Evolutionary conservation across 2,888 invertebrate genomes (phyloP).

Genomic region (Agelastica alni): DNA sequence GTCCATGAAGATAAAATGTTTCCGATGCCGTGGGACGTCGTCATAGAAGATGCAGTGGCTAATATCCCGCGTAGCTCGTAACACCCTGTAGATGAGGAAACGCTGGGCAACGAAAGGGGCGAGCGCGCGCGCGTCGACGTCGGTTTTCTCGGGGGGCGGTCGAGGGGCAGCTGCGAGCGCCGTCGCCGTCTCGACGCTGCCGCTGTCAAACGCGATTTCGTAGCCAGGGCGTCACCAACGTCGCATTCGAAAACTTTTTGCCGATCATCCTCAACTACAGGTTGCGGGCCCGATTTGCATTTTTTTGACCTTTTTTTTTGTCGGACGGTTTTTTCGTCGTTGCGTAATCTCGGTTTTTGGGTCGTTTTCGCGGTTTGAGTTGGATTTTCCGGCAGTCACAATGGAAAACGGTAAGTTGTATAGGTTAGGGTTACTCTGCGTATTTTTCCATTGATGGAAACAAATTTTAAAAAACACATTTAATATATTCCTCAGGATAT

Average conservation of each 20-base stretch:
- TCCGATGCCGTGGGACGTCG: too few relatives aligned
- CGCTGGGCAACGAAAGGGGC: conserved; percentile 35
- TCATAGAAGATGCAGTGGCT: too few relatives aligned
- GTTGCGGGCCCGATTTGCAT: neutral
- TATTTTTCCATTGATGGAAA: neutral
- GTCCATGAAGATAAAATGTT: too few relatives aligned
- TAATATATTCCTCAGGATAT: too few relatives aligned
- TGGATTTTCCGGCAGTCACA: conserved; percentile 14
- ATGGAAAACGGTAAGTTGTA: conserved; percentile 28
- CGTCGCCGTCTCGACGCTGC: conserved; percentile 46
- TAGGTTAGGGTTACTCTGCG: conserved; percentile 17
- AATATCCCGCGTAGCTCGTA: too few relatives aligned
- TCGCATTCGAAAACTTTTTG: conserved; percentile 44
- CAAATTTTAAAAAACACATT: too few relatives aligned
- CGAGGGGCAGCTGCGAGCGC: conserved; percentile 8
- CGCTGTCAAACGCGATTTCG: conserved; percentile 53
- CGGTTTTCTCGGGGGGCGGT: conserved; percentile 7
- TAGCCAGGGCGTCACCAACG: conserved; percentile 55
- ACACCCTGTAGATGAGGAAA: too few relatives aligned
- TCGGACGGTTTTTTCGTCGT: neutral
- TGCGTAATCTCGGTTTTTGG: neutral
- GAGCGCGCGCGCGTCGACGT: conserved; percentile 42
- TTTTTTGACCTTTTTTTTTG: neutral
- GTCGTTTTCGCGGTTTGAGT: neutral
- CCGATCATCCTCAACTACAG: conserved; percentile 48